These are phyloP conservation scores for Dexiosoma caninum DNA, from an alignment of 2,888 invertebrate genomes.

Conservation along the genomic window DNA sequence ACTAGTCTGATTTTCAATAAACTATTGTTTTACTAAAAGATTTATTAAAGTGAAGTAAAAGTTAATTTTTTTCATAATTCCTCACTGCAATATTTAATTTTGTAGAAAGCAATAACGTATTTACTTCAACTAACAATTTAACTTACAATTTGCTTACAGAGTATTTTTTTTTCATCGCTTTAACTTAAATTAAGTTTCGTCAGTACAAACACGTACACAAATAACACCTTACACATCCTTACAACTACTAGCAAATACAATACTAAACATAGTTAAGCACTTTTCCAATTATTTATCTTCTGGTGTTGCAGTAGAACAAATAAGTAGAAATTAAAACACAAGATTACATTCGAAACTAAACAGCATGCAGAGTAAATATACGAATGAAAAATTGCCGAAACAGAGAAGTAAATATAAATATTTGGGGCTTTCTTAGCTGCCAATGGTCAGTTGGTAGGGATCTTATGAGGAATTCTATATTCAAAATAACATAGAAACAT, in stretches of 20 bases:
- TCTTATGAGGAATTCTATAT: background rate
- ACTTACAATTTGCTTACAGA: background rate
- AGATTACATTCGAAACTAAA: background rate
- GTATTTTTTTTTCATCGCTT: conserved; percentile 14
- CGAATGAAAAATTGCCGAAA: background rate
- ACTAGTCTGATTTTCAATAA: too few relatives aligned
- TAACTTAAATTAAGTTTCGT: conserved; percentile 41
- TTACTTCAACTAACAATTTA: background rate
- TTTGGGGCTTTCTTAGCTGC: background rate
- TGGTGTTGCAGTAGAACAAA: background rate
- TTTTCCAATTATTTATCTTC: background rate
- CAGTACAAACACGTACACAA: background rate
- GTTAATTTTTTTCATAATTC: too few relatives aligned
- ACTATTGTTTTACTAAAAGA: too few relatives aligned
- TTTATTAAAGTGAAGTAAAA: too few relatives aligned
- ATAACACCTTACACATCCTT: background rate
- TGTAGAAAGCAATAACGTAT: background rate
- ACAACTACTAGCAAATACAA: background rate
- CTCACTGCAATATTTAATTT: too few relatives aligned
- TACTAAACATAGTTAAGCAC: background rate
- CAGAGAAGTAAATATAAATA: background rate
- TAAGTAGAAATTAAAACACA: conserved; percentile 5
- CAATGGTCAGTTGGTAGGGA: background rate
- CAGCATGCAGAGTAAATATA: background rate
- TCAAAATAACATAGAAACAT: background rate